Evolutionary conservation across 1,140 invertebrate species (phyloP), one percentile per base, ranked within the genome.

Genomic region (Drepana arcuata): DNA sequence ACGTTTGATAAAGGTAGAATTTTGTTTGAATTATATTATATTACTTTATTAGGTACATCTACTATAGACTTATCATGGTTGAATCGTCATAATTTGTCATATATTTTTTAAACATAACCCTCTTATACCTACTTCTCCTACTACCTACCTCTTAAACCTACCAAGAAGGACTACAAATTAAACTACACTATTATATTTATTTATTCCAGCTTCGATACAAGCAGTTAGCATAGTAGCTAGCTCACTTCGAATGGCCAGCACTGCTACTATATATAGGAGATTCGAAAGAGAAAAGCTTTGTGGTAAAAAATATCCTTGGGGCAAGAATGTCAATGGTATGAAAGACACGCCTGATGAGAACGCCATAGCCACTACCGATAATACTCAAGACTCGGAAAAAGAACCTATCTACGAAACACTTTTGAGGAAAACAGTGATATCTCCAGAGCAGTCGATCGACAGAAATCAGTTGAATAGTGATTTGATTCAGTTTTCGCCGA

Each of bases 201-300:
- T n/a, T n/a, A n/a, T 86, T 78, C 16, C 68, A 92, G 91, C 87
- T 48, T 66, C 84, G 10, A 68, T 90, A 26, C 90, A 92, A 60
- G 69, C 87, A 0, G 59, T 91, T 10, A 89, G 87, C 39, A 83
- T 92, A 16, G 48, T 89, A 2, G 85, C 89, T 40, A 89, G 90
- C 2, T 75, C 90, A 16, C 70, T 90, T 16, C 84, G 90, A 59
- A 79, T 92, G 66, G 87, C 91, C 0, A 86, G 87, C 36, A 88
- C 88, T 16, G 90, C 90, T 7, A 87, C 88, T 6, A 84, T 85
- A 11, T 92, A 91, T 55, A 89, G 92, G 71, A 85, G 91, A 66
- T 92, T 92, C 54, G 91, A 91, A 73, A 88, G 90, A 43, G 90
- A 92, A 72, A 89, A 90, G 50, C 48, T 90, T n/a, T 88, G 88